Evolutionary conservation across 2,888 invertebrate genomes (phyloP).

Genomic region (Synergus itoensis): DNA sequence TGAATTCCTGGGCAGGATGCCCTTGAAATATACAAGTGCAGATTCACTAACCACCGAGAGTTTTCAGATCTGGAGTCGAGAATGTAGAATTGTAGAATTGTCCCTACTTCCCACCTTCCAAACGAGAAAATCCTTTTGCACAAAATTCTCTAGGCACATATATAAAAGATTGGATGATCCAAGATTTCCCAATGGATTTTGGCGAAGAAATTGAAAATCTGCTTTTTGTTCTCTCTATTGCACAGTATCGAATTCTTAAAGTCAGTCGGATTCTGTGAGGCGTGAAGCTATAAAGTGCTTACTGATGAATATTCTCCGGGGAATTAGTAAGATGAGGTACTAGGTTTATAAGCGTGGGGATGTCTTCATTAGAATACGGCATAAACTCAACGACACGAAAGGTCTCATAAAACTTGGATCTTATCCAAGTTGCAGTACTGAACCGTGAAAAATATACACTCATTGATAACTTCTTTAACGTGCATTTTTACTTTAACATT

Average conservation of each 20-base stretch:
- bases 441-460: background rate
- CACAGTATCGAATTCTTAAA: conserved; percentile 20
- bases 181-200: conserved; percentile 22
- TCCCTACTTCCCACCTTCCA: no score
- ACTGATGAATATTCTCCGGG: conserved; percentile 31
- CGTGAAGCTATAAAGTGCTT: conserved; percentile 22
- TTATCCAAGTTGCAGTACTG: conserved; percentile 22
- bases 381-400: conserved; percentile 35
- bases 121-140: background rate
- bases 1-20: conserved; percentile 15
- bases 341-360: conserved; percentile 29
- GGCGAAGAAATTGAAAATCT: conserved; percentile 1
- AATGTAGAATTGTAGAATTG: no score
- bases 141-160: background rate
- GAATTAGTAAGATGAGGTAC: conserved; percentile 35
- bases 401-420: conserved; percentile 23
- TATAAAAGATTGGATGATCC: background rate
- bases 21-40: conserved; percentile 13
- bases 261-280: background rate
- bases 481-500: background rate
- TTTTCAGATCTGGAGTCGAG: no score
- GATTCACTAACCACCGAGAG: background rate
- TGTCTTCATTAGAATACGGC: conserved; percentile 39
- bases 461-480: background rate
- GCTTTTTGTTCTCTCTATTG: background rate